phyloP scores from a whole-genome alignment of 2,797 vertebrate species.

The Darevskia mixta region DNA sequence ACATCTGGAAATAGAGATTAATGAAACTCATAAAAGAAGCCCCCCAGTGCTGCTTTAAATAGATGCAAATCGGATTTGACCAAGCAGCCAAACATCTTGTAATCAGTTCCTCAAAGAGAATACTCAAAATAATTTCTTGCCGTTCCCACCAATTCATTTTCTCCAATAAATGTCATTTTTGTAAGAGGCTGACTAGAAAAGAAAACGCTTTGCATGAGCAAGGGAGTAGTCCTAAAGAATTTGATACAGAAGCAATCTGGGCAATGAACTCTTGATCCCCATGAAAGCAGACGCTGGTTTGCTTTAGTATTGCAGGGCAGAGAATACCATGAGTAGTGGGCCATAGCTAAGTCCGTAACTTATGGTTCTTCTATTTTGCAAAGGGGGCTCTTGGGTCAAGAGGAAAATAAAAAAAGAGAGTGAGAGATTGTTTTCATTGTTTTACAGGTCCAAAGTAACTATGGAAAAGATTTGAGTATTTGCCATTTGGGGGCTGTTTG shows the following conservation, averaged over 20 bases:
- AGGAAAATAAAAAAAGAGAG: not conserved
- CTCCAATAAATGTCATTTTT: conserved; percentile 37
- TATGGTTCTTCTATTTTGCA: conserved; percentile 8
- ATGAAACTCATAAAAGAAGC: conserved; percentile 41
- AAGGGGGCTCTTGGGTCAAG: conserved; percentile 40
- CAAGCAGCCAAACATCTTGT: conserved; percentile 32
- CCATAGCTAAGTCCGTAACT: conserved; percentile 34
- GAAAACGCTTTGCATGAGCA: not conserved
- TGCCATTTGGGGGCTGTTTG: not conserved
- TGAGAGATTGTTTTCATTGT: conserved; percentile 25
- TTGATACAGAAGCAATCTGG: conserved; percentile 20
- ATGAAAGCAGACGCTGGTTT: fast-evolving
- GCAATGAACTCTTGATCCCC: not conserved
- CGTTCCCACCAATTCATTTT: conserved; percentile 4
- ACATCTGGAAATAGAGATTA: conserved; percentile 3
- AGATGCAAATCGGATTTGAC: conserved; percentile 47
- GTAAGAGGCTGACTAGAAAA: not conserved
- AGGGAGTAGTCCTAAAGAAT: conserved; percentile 1
- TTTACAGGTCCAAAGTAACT: conserved; percentile 4
- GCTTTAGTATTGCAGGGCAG: conserved; percentile 14
- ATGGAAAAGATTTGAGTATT: not conserved
- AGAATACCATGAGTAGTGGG: conserved; percentile 7
- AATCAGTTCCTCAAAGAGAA: conserved; percentile 13
- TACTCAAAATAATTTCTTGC: conserved; percentile 42
- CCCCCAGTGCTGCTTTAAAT: conserved; percentile 26